Base-by-base conservation (phyloP, 2,797 vertebrate genomes). In the Alca torda region DNA sequence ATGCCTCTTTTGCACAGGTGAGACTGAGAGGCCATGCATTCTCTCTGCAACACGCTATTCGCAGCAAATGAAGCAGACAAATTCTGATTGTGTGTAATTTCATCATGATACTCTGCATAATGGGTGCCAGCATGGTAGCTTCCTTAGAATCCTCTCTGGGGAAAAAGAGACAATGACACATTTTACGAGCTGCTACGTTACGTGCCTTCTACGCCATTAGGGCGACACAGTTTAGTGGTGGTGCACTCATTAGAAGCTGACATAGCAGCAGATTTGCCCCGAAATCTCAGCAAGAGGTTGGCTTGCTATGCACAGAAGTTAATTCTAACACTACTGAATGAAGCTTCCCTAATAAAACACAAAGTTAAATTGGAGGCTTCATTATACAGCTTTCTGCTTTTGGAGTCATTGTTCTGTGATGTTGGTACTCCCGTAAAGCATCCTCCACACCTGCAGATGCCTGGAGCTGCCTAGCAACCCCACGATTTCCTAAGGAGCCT, bases 381-480 rank as follows among this genome's bases (percentile, higher is more conserved):
- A 6, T 91, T 70, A 30, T 41, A 24, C 0, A 5, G 41, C 46
- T 69, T 56, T 89, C 23, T 87, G 53, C 78, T 67, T 84, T 54
- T 65, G 51, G 30, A 75, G 9, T 77, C 37, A 14, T 60, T 84
- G 60, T 93, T 95, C 86, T 73, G 61, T 7, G 4, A 9, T 39
- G 41, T 31, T 50, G 87, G 37, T 87, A 35, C 80, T 91, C 82
- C 87, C 13, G 3, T 51, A 70, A 65, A 86, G 48, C 3, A 0
- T 91, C 69, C 72, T 73, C 37, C 70, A 68, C 75, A 94, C 94
- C 93, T 92, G 68, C 1, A 0, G 74, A 73, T 89, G 59, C 70
- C 57, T 91, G 37, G 65, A 59, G 93, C 93, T 96, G 95, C 94
- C 81, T 96, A 90, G 92, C 95, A 96, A 94, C 87, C 31, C 90